These are phyloP conservation scores for Loris lydekkerianus DNA, from an alignment of 2,797 vertebrate species.

Conservation along the genomic window DNA sequence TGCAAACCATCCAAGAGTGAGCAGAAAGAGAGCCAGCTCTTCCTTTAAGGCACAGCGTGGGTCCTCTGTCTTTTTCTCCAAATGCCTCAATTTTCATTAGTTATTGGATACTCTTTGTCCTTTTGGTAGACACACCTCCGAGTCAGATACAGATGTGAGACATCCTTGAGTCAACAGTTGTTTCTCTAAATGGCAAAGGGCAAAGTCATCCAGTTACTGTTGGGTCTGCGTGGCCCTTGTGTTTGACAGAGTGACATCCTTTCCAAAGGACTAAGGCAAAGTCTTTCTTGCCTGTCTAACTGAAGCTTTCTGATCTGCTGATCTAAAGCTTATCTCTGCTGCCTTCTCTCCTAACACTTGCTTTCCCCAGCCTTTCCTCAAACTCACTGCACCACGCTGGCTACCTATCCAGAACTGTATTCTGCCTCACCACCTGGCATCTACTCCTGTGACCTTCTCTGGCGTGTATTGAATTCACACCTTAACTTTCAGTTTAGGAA, in stretches of 20 bases:
- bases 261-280: neutral
- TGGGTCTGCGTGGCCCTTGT: neutral
- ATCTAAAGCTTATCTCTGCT: neutral
- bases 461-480: neutral
- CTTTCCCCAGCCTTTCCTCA: neutral
- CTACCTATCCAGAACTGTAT: neutral
- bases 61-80: neutral
- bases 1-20: neutral
- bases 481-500: neutral
- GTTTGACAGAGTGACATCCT: neutral
- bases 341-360: neutral
- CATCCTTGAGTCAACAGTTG: neutral
- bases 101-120: neutral
- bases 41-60: neutral
- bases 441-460: neutral
- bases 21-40: neutral
- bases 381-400: neutral
- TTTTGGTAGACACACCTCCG: neutral
- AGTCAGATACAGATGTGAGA: neutral
- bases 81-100: neutral
- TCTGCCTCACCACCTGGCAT: neutral
- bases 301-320: neutral
- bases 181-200: neutral
- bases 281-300: neutral
- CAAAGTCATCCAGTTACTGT: conserved; percentile 6